A percentile compares a stretch with the other conserved stretches of the same genome.
Evolutionary conservation across 2,113 vertebrate genomes (phyloP).

Genomic region (Phylloscopus trochiloides): DNA sequence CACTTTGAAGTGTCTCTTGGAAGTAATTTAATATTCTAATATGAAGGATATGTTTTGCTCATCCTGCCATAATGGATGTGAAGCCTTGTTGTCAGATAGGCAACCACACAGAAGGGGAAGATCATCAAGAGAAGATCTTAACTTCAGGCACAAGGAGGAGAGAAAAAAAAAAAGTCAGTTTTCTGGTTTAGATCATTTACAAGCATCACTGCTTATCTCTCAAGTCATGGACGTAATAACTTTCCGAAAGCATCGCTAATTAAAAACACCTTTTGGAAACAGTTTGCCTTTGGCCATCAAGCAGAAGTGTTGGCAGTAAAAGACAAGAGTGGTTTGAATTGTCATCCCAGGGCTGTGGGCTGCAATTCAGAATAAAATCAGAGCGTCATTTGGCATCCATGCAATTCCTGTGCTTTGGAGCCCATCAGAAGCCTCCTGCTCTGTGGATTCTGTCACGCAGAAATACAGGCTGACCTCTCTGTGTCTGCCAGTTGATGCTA

Average conservation of each 20-base stretch:
- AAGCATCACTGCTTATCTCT: not conserved
- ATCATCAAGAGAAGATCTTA: not conserved
- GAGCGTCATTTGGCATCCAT: accelerated
- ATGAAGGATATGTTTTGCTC: not conserved
- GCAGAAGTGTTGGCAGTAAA: not conserved
- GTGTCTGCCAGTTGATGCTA: not conserved
- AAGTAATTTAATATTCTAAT: not conserved
- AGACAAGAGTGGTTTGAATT: not conserved
- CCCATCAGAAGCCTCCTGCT: not conserved
- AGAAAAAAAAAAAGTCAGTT: not conserved
- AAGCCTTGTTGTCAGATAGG: not conserved
- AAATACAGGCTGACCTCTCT: not conserved
- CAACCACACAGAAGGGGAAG: not conserved
- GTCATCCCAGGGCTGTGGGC: not conserved
- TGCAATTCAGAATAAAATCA: not conserved
- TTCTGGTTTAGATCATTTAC: not conserved
- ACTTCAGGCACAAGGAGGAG: not conserved
- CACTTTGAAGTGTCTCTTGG: not conserved
- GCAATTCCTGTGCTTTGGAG: not conserved
- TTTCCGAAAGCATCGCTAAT: not conserved
- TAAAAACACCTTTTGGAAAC: slow-evolving; percentile 12
- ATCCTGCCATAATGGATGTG: not conserved
- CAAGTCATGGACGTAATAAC: not conserved
- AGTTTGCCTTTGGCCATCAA: not conserved
- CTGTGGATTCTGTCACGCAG: not conserved